Evolutionary conservation across 2,113 vertebrate genomes (phyloP), one percentile per base, ranked within the genome.

Genomic region (Cephalopterus ornatus): DNA sequence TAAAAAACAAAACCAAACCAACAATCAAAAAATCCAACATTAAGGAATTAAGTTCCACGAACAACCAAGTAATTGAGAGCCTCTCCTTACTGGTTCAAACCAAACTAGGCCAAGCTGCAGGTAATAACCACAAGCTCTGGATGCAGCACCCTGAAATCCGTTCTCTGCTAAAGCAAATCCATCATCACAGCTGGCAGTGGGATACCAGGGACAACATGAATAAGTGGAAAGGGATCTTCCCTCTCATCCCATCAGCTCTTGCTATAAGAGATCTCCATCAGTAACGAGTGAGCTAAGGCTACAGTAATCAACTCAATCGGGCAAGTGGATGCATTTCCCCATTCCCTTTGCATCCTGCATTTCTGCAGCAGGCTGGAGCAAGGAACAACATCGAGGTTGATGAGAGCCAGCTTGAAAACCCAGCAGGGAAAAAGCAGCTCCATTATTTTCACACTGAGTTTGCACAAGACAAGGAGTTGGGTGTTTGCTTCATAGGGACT

Each of bases 1-100:
- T 8, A 46, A 35, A 58, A 85, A 80, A 14, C 12, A 70, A 91
- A 88, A 6, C 0, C 33, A 76, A 66, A 15, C 3, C 11, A 53
- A 20, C 7, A 30, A 11, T 2, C 19, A 35, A 68, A 28, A 70
- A 50, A 39, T 14, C 7, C 5, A 58, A 32, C 0, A 0, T 4
- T 11, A 28, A 0, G 5, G 23, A 73, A 49, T 41, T 68, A 55
- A 85, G 37, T 66, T 50, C 27, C 22, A 8, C 4, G 3, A 5
- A 47, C 79, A 76, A 32, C 13, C 0, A 0, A 62, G 42, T 32
- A 46, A 46, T 0, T 16, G 15, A 65, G 42, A 82, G 23, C 30
- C 8, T 56, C 35, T 62, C 28, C 47, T 72, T 21, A 14, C 11
- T 0, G 2, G 15, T 15, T 76, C 44, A 82, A 88, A 23, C 24